These are phyloP conservation scores for Diplodus puntazzo DNA, from an alignment of 2,797 vertebrate species.

Conservation along the genomic window DNA sequence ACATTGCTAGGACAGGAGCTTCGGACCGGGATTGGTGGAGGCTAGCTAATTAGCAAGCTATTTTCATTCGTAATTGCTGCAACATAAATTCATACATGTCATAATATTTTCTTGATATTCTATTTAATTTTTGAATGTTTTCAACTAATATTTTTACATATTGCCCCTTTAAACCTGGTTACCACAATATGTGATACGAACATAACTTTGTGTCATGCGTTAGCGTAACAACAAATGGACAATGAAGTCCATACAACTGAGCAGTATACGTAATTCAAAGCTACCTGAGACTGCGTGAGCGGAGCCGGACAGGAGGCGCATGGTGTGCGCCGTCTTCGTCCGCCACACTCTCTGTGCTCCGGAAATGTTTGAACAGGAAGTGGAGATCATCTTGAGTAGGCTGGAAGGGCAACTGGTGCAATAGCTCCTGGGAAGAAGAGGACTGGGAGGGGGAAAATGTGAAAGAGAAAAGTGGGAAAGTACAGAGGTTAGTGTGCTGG, in stretches of 20 bases:
- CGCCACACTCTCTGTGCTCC: constrained; percentile 90
- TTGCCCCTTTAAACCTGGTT: neutral
- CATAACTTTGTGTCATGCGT: neutral
- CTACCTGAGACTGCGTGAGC: constrained; percentile 94
- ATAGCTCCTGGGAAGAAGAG: constrained; percentile 93
- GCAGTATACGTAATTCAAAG: neutral
- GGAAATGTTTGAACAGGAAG: constrained; percentile 95
- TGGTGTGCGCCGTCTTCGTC: constrained; percentile 87
- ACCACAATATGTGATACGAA: neutral
- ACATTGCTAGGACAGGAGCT: too few relatives aligned
- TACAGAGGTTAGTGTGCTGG: neutral
- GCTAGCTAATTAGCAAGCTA: too few relatives aligned
- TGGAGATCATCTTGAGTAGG: constrained; percentile 93
- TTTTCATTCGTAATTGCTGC: too few relatives aligned
- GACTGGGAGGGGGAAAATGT: constrained; percentile 78
- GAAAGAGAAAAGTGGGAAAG: neutral
- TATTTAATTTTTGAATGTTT: too few relatives aligned
- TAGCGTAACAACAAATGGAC: neutral
- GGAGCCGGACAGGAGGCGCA: constrained; percentile 86
- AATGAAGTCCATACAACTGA: neutral
- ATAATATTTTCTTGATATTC: too few relatives aligned
- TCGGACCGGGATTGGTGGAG: too few relatives aligned
- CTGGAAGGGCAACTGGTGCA: constrained; percentile 94
- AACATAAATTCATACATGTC: too few relatives aligned
- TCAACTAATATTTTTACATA: too few relatives aligned